Conservation (phyloP, 2,888 invertebrate genomes). For the Drosophila pegasa region DNA sequence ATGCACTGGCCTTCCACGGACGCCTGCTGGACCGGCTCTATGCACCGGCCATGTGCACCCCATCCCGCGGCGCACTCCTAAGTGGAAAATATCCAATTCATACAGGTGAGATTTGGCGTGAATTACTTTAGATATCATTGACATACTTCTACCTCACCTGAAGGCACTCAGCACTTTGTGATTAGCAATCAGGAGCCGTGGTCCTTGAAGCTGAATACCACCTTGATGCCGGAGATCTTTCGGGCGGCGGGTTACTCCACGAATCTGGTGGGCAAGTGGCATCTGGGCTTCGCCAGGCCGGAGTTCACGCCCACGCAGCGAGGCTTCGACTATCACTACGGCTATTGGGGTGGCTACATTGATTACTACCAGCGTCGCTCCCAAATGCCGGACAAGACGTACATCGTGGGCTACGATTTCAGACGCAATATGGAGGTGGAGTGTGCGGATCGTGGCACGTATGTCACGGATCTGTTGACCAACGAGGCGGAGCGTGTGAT, state of each 20-base stretch:
- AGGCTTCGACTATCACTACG: constrained; percentile 93
- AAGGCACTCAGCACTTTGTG: constrained; percentile 91
- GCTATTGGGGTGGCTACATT: constrained; percentile 93
- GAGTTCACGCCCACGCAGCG: constrained; percentile 88
- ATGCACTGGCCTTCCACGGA: constrained; percentile 93
- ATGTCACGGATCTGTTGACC: constrained; percentile 90
- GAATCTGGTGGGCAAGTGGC: constrained; percentile 96
- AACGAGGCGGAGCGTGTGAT: constrained; percentile 88
- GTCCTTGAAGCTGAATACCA: constrained; percentile 89
- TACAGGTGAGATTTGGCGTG: constrained; percentile 85
- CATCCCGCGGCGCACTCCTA: constrained; percentile 92
- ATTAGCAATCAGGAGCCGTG: constrained; percentile 89
- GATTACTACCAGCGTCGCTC: constrained; percentile 91
- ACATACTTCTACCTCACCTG: neutral
- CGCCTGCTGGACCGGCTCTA: constrained; percentile 92
- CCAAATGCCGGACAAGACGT: constrained; percentile 82
- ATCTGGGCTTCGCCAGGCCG: constrained; percentile 90
- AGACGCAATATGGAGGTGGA: constrained; percentile 86
- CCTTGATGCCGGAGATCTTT: constrained; percentile 89
- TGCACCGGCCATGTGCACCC: constrained; percentile 93
- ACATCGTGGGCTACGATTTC: constrained; percentile 85
- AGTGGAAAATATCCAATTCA: constrained; percentile 95
- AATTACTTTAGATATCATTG: neutral
- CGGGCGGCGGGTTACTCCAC: constrained; percentile 91
- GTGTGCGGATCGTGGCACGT: constrained; percentile 86